Evolutionary conservation across 1,140 invertebrate genomes (phyloP).

Genomic region (Drosophila sp.): DNA sequence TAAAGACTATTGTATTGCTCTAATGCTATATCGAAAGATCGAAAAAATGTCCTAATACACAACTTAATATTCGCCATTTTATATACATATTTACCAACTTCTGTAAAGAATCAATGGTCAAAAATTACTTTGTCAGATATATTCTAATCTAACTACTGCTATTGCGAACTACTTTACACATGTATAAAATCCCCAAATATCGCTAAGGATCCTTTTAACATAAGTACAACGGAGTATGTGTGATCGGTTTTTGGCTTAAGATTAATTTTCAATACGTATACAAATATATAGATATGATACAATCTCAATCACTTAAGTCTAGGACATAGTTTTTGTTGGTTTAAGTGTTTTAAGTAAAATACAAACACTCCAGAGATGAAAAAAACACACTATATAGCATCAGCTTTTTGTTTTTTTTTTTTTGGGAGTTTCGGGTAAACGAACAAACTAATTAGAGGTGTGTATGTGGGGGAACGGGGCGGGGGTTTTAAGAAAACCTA

Average conservation of each 20-base stretch:
- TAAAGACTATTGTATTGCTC: too few species aligned
- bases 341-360: neutral
- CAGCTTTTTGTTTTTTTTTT: neutral
- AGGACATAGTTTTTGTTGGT: constrained; percentile 14
- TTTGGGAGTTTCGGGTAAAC: neutral
- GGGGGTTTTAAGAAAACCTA: neutral
- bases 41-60: too few species aligned
- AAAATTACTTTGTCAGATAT: neutral
- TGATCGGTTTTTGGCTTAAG: constrained; percentile 40
- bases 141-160: constrained; percentile 1
- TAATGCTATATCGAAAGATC: too few species aligned
- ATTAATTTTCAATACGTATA: constrained; percentile 22
- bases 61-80: too few species aligned
- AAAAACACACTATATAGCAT: neutral
- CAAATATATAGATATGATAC: constrained; percentile 31
- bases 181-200: neutral
- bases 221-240: constrained; percentile 10
- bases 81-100: too few species aligned
- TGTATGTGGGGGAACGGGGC: neutral
- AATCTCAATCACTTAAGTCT: constrained; percentile 46
- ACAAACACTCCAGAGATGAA: constrained; percentile 12
- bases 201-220: neutral
- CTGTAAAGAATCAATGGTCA: neutral
- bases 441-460: constrained; percentile 2
- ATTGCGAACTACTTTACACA: neutral